Base-by-base conservation (phyloP, 1,140 invertebrate genomes). In the Panagrolaimus sp. region DNA sequence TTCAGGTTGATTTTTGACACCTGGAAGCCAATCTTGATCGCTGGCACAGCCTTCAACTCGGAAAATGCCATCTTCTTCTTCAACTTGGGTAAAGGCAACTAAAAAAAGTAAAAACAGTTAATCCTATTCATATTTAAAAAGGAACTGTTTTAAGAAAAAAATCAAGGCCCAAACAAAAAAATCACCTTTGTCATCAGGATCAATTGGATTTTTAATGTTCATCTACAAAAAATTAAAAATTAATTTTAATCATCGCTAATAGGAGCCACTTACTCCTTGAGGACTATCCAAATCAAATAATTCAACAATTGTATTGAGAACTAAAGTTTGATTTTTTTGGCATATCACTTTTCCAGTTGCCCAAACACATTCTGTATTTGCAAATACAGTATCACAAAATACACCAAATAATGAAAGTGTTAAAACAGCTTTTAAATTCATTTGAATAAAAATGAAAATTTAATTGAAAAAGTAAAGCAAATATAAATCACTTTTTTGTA, bases 101-200 rank as follows among this genome's bases (percentile, higher is more conserved):
- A n/a, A n/a, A n/a, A n/a, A n/a, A n/a, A n/a, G n/a, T n/a, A n/a
- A n/a, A n/a, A n/a, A n/a, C n/a, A n/a, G n/a, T n/a, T n/a, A n/a
- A n/a, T n/a, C n/a, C n/a, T n/a, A n/a, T n/a, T n/a, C n/a, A n/a
- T n/a, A n/a, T n/a, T n/a, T n/a, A n/a, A n/a, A n/a, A n/a, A n/a
- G n/a, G n/a, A n/a, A n/a, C n/a, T n/a, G n/a, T n/a, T n/a, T n/a
- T n/a, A n/a, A n/a, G n/a, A n/a, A n/a, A n/a, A n/a, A n/a, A n/a
- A n/a, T n/a, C n/a, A n/a, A n/a, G n/a, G n/a, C n/a, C n/a, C n/a
- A n/a, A n/a, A n/a, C n/a, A n/a, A n/a, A n/a, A n/a, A n/a, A n/a
- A n/a, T n/a, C n/a, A n/a, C n/a, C n/a, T 32, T 77, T 74, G 66
- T 76, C 74, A 47, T 76, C 74, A 1, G 75, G 71, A 73, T 76